A percentile compares a stretch with the other conserved stretches of the same genome.
Conservation (phyloP, 2,113 vertebrate species). For the Hypocryptadius cinnamomeus region DNA sequence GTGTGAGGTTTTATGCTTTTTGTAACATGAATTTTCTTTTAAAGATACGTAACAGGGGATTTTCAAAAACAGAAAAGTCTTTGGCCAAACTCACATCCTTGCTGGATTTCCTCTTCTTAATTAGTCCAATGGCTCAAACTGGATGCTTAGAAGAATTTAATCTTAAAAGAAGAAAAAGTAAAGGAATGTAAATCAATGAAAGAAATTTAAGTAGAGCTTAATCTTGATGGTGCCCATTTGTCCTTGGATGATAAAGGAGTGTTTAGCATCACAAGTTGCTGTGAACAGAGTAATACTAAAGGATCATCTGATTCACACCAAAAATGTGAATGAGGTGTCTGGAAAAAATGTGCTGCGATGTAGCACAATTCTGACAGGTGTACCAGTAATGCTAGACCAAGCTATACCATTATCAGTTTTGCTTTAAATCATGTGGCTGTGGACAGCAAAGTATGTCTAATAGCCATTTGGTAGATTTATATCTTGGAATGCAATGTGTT, state of each 20-base stretch:
- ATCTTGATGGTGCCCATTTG: neutral
- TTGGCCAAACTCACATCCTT: neutral
- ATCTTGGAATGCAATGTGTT: neutral
- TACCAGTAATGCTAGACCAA: neutral
- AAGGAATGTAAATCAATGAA: neutral
- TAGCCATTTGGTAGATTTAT: constrained; percentile 53
- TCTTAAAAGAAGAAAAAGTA: neutral
- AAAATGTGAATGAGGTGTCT: neutral
- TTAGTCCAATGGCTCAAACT: neutral
- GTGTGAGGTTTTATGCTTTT: neutral
- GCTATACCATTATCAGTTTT: constrained; percentile 10
- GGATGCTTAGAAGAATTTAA: neutral
- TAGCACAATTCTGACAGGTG: neutral
- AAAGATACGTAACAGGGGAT: neutral
- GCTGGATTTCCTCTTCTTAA: neutral
- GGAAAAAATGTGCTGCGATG: neutral
- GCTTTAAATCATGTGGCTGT: constrained; percentile 18
- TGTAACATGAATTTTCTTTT: neutral
- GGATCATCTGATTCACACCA: neutral
- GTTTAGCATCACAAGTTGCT: neutral
- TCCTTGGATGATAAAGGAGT: neutral
- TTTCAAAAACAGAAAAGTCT: neutral
- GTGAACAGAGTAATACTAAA: neutral
- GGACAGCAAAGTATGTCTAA: constrained; percentile 35
- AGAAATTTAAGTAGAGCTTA: neutral